Percentiles rank a stretch among this genome's conserved stretches.
Conservation (phyloP, 2,888 invertebrate species). For the Chymomyza caudatula region DNA sequence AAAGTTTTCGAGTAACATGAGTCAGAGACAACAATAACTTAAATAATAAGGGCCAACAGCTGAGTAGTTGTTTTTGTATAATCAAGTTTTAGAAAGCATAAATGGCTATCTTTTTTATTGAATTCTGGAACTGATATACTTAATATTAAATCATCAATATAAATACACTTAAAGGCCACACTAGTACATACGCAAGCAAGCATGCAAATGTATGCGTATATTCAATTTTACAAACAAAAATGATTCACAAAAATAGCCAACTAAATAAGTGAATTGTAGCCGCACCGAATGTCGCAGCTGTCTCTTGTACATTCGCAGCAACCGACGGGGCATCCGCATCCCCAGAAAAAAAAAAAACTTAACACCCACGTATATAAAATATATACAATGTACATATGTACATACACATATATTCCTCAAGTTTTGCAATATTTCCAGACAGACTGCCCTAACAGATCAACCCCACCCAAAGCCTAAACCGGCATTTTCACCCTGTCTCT, state of each 20-base stretch:
- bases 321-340: constrained; percentile 11
- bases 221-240: constrained; percentile 64
- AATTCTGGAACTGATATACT: constrained; percentile 26
- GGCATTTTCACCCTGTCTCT: background rate
- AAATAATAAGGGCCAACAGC: constrained; percentile 47
- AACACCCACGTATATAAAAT: background rate
- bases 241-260: constrained; percentile 65
- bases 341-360: background rate
- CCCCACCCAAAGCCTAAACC: background rate
- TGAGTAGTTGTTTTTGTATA: constrained; percentile 38
- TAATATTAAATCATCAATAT: constrained; percentile 61
- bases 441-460: background rate
- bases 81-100: background rate
- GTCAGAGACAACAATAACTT: constrained; percentile 38
- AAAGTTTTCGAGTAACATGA: constrained; percentile 38
- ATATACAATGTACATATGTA: background rate
- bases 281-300: constrained; percentile 45
- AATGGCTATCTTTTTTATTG: background rate
- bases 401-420: background rate
- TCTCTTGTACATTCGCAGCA: constrained; percentile 54
- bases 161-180: constrained; percentile 43
- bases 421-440: background rate
- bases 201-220: constrained; percentile 30
- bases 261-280: background rate
- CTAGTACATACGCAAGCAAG: constrained; percentile 12